A percentile compares a stretch with the other conserved stretches of the same genome.
phyloP scores from a whole-genome alignment of 2,888 invertebrate genomes.

The Drosophila borborema region DNA sequence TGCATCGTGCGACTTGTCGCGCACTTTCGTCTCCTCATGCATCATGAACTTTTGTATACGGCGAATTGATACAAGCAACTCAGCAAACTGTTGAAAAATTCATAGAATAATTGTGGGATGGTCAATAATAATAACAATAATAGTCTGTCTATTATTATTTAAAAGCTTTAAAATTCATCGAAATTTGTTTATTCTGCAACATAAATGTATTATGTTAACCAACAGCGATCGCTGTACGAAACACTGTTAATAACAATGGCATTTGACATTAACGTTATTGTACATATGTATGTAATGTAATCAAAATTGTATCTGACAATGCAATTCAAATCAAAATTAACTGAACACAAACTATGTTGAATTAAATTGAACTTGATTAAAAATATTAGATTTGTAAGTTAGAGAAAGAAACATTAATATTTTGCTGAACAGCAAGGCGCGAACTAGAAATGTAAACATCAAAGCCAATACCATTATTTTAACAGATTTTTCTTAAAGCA shows the following conservation, averaged over 20 bases:
- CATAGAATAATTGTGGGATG: background rate
- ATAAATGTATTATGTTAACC: background rate
- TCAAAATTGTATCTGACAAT: background rate
- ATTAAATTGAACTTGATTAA: too few relatives aligned
- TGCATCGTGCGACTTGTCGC: conserved; percentile 78
- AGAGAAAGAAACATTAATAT: background rate
- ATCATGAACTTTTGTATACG: conserved; percentile 87
- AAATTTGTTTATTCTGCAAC: background rate
- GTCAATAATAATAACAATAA: background rate
- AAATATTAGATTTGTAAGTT: background rate
- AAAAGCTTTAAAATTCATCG: background rate
- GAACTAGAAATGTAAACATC: background rate
- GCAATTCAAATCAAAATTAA: background rate
- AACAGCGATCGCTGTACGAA: background rate
- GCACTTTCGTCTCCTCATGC: conserved; percentile 87
- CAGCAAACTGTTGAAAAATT: conserved; percentile 84
- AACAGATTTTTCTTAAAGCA: background rate
- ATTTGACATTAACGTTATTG: background rate
- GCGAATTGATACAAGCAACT: conserved; percentile 87
- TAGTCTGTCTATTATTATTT: background rate
- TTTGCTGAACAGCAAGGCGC: background rate
- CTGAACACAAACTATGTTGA: too few relatives aligned
- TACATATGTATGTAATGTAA: background rate
- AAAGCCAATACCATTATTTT: background rate
- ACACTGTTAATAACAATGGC: background rate